Evolutionary conservation across 1,140 invertebrate genomes (phyloP), one percentile per base, ranked within the genome.

Genomic region (Rhyzopertha dominica): DNA sequence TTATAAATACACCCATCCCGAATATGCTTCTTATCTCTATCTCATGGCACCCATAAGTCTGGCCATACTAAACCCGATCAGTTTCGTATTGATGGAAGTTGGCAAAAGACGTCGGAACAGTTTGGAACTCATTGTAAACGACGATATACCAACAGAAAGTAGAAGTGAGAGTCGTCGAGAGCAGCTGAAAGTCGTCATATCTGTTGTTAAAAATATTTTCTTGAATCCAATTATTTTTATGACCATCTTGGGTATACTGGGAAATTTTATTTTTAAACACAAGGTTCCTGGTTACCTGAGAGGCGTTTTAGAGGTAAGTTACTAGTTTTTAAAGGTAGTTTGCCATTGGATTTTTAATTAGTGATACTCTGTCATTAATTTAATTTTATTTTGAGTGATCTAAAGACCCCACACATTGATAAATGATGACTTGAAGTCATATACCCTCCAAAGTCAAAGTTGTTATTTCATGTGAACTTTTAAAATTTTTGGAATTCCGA

Each of bases 31-130:
- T 1, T 97, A 96, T 68, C 70, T 98, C 5, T 98, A 97, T 66
- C 70, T 98, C 5, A 81, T 96, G 75, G 92, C 92, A 16, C 94
- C 95, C 2, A 91, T 97, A 67, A 95, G 90, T 34, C 67, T 98
- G 22, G 84, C 90, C 2, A 83, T 97, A 47, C 72, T 98, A 12
- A 98, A 98, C 71, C 93, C 94, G 1, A 78, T 97, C 53, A 90
- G 89, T 20, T 91, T 96, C 67, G 70, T 92, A 2, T 67, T 96
- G 26, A 79, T 98, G 77, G 95, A 98, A 73, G 81, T 95, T 22
- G 77, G 84, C 18, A 88, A 90, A 67, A 73, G 50, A 45, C 43
- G 42, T 31, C 9, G 34, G 54, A 48, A 30, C 36, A 55, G 16
- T 63, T 67, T 60, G 58, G 68, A 53, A 34, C 67, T 24, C 10